A percentile compares a stretch with the other conserved stretches of the same genome.
These are phyloP conservation scores for Doris montereyensis DNA, from an alignment of 2,888 invertebrate genomes.

Conservation along the genomic window DNA sequence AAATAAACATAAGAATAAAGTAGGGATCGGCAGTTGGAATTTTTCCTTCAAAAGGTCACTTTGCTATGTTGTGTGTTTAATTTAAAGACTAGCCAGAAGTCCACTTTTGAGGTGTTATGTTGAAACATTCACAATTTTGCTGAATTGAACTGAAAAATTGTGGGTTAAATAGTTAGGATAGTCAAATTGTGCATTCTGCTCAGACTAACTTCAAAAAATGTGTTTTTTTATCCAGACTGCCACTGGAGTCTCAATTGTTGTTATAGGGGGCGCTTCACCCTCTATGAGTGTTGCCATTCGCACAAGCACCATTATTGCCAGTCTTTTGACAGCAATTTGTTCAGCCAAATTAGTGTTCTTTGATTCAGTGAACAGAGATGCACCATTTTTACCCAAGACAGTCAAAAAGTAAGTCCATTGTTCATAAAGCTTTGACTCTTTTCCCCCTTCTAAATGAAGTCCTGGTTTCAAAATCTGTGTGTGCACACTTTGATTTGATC, in stretches of 20 bases:
- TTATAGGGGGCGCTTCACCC: slow-evolving; percentile 71
- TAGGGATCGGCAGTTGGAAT: no score
- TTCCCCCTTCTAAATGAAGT: not conserved
- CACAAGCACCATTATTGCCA: slow-evolving; percentile 71
- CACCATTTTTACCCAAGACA: slow-evolving; percentile 64
- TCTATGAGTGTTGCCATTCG: slow-evolving; percentile 72
- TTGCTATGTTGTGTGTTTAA: no score
- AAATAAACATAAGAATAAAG: no score
- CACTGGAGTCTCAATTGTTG: slow-evolving; percentile 69
- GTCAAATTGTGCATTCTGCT: no score
- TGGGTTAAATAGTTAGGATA: no score
- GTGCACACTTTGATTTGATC: not conserved
- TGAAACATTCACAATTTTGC: no score
- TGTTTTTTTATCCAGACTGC: slow-evolving; percentile 53
- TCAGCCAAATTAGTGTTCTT: slow-evolving; percentile 71
- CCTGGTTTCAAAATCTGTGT: not conserved
- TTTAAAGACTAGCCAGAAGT: no score
- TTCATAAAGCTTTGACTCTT: not conserved
- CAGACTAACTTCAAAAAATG: no score
- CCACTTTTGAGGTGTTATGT: no score
- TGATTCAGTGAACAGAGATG: slow-evolving; percentile 59
- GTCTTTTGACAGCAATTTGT: slow-evolving; percentile 69
- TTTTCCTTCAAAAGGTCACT: no score
- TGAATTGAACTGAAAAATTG: no score
- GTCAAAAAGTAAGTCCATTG: slow-evolving; percentile 70